phyloP scores from a whole-genome alignment of 2,888 invertebrate genomes.

The Agrilus mali region DNA sequence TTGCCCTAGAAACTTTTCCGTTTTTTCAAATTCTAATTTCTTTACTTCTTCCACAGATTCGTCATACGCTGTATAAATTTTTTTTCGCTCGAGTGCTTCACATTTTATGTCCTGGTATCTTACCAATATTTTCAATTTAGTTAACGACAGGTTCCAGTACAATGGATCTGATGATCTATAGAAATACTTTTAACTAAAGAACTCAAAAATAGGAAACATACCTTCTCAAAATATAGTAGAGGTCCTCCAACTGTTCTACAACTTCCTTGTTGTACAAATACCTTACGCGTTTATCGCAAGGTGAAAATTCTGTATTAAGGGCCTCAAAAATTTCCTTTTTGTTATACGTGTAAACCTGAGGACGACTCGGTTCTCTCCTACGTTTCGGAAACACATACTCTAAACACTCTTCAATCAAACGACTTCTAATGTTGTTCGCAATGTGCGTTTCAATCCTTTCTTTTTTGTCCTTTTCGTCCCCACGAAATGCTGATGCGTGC shows the following conservation, averaged over 20 bases:
- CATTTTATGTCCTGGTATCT: no score
- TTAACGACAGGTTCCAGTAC: slow-evolving; percentile 5
- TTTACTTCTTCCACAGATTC: not conserved
- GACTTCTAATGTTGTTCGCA: slow-evolving; percentile 10
- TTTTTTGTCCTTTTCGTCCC: slow-evolving; percentile 20
- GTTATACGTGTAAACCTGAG: slow-evolving; percentile 8
- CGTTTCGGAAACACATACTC: slow-evolving; percentile 4
- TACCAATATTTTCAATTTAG: no score
- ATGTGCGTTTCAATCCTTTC: slow-evolving; percentile 18
- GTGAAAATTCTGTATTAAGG: slow-evolving; percentile 11
- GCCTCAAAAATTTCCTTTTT: slow-evolving; percentile 17
- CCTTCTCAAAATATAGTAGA: slow-evolving; percentile 13
- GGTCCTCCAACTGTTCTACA: slow-evolving; percentile 13
- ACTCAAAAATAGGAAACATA: no score
- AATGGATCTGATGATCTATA: slow-evolving; percentile 5
- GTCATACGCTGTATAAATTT: no score
- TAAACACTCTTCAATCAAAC: slow-evolving; percentile 11
- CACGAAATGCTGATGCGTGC: slow-evolving; percentile 31
- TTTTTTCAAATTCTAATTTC: not conserved
- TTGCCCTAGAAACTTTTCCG: not conserved
- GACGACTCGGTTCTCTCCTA: slow-evolving; percentile 2
- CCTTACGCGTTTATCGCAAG: slow-evolving; percentile 7
- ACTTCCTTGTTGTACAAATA: slow-evolving; percentile 14
- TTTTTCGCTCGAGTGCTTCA: no score
- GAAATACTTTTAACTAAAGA: not conserved